Conservation (phyloP, 1,140 invertebrate species). For the Glossosoma conforme region DNA sequence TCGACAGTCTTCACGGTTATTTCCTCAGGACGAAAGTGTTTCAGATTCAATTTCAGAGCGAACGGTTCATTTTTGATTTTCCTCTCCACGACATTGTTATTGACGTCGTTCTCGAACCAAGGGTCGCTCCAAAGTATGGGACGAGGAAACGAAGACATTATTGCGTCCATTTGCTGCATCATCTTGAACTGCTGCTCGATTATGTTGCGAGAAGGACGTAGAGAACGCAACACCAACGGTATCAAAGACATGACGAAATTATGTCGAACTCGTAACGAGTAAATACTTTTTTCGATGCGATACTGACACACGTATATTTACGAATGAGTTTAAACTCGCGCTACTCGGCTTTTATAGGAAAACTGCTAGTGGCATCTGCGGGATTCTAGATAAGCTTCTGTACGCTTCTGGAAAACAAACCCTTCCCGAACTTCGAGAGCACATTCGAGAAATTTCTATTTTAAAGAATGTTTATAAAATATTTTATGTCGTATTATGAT, state of each 20-base stretch:
- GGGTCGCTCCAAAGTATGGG: not conserved
- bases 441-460: not conserved
- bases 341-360: not conserved
- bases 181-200: constrained; percentile 24
- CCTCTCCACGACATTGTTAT: not conserved
- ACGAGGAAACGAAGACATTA: constrained; percentile 13
- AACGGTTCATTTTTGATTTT: constrained; percentile 19
- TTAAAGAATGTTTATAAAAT: too few species aligned
- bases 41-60: constrained; percentile 51
- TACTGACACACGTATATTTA: not conserved
- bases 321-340: not conserved
- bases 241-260: constrained; percentile 23
- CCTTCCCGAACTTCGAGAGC: not conserved
- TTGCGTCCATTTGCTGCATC: constrained; percentile 24
- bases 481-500: too few species aligned
- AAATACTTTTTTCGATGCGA: not conserved
- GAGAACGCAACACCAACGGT: constrained; percentile 13
- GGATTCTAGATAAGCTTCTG: not conserved
- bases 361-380: not conserved
- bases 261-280: not conserved
- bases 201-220: constrained; percentile 16
- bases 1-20: constrained; percentile 59
- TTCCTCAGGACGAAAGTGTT: constrained; percentile 62
- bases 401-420: not conserved
- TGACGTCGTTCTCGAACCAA: not conserved